Percentiles rank a stretch among this genome's conserved stretches.
These are phyloP conservation scores for Aphis gossypii DNA, from an alignment of 1,140 invertebrate genomes.

Conservation along the genomic window DNA sequence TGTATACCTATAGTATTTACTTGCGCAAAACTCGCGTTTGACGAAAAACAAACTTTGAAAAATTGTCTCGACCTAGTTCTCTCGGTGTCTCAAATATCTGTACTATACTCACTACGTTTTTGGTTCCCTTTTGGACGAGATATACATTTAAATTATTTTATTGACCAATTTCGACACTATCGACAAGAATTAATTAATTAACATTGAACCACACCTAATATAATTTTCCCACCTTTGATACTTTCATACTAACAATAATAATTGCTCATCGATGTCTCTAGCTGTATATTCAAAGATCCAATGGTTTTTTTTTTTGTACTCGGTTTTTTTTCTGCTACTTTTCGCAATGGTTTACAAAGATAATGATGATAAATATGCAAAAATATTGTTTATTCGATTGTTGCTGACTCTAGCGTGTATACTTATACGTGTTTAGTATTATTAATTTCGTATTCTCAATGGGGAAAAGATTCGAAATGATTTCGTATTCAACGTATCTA, in stretches of 20 bases:
- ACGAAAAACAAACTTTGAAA: slow-evolving; percentile 2
- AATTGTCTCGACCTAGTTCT: not conserved
- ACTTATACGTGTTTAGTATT: no score
- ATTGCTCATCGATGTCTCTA: not conserved
- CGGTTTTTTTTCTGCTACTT: not conserved
- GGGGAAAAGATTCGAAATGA: no score
- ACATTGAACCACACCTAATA: not conserved
- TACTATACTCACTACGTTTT: not conserved
- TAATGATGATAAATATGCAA: not conserved
- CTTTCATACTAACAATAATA: not conserved
- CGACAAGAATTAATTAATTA: not conserved
- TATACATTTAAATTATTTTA: not conserved
- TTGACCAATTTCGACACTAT: not conserved
- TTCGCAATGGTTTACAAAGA: no score
- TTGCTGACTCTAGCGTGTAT: not conserved
- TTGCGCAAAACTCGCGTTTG: not conserved
- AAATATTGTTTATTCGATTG: not conserved
- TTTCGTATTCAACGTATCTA: no score
- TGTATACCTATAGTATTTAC: not conserved
- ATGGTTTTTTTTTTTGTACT: not conserved
- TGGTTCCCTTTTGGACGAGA: not conserved
- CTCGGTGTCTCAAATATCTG: not conserved
- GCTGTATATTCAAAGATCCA: not conserved
- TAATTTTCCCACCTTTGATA: not conserved
- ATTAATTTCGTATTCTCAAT: no score